phyloP scores from a whole-genome alignment of 1,140 invertebrate genomes.

The Eueides isabella region DNA sequence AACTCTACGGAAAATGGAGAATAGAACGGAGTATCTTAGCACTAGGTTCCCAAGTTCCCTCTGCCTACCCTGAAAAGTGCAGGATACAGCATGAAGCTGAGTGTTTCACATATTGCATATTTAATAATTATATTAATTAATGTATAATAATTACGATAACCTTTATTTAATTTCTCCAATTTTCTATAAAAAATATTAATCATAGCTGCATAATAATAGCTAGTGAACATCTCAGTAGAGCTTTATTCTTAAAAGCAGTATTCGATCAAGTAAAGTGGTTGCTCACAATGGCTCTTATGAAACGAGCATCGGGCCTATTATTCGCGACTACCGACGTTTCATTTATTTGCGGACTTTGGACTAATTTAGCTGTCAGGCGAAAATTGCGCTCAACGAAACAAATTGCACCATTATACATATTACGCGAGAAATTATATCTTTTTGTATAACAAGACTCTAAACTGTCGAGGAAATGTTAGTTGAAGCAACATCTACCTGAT shows the following conservation, averaged over 20 bases:
- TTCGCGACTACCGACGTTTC: constrained; percentile 45
- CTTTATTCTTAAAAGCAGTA: constrained; percentile 34
- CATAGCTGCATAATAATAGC: background rate
- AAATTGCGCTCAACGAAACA: constrained; percentile 44
- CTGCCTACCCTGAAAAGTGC: background rate
- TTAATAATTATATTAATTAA: too few species aligned
- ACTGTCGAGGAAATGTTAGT: background rate
- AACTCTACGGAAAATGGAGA: too few species aligned
- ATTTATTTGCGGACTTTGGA: constrained; percentile 53
- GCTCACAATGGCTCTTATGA: constrained; percentile 37
- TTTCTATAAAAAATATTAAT: background rate
- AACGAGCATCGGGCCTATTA: constrained; percentile 44
- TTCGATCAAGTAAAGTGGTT: constrained; percentile 45
- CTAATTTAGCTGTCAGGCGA: constrained; percentile 62
- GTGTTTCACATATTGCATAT: too few species aligned
- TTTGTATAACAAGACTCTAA: constrained; percentile 4
- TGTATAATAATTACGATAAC: background rate
- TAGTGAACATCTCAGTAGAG: constrained; percentile 10
- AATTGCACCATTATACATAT: constrained; percentile 49
- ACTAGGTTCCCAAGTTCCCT: background rate
- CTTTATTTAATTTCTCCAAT: background rate
- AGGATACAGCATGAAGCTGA: too few species aligned
- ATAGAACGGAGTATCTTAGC: too few species aligned
- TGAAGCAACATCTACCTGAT: too few species aligned
- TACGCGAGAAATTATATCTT: constrained; percentile 22